phyloP scores from a whole-genome alignment of 1,140 invertebrate species.

The Helicoverpa zea region DNA sequence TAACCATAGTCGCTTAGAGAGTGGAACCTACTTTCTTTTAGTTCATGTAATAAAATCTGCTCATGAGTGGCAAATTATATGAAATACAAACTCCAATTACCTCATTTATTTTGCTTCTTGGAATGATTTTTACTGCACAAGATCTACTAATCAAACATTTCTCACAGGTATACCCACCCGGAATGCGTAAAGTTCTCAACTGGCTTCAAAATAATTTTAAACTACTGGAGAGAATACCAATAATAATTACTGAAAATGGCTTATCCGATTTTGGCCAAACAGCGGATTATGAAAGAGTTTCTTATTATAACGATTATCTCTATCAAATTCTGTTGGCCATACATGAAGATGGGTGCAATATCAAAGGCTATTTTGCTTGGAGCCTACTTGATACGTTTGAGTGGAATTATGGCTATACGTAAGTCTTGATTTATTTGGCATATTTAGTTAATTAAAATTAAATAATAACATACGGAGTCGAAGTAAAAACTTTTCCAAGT shows the following conservation, averaged over 20 bases:
- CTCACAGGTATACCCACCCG: conserved; percentile 88
- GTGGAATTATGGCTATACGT: conserved; percentile 87
- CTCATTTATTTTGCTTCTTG: not conserved
- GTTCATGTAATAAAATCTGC: too few species aligned
- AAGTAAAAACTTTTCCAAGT: too few species aligned
- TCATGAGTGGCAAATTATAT: too few species aligned
- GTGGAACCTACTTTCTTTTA: not conserved
- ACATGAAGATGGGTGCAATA: conserved; percentile 89
- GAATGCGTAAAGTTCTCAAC: conserved; percentile 90
- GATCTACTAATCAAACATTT: not conserved
- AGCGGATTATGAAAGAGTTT: conserved; percentile 85
- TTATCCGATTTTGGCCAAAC: conserved; percentile 75
- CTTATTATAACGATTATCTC: conserved; percentile 89
- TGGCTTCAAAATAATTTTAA: conserved; percentile 91
- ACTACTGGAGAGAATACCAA: conserved; percentile 83
- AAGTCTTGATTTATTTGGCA: conserved; percentile 52
- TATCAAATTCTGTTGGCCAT: conserved; percentile 79
- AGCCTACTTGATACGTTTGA: conserved; percentile 93
- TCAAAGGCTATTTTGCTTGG: conserved; percentile 91
- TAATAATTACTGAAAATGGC: conserved; percentile 93
- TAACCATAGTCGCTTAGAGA: too few species aligned
- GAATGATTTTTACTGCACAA: not conserved
- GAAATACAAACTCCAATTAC: too few species aligned
- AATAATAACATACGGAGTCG: too few species aligned
- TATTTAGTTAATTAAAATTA: too few species aligned